Base-by-base conservation (phyloP, 2,888 invertebrate species). In the Micoletzkya japonica region DNA sequence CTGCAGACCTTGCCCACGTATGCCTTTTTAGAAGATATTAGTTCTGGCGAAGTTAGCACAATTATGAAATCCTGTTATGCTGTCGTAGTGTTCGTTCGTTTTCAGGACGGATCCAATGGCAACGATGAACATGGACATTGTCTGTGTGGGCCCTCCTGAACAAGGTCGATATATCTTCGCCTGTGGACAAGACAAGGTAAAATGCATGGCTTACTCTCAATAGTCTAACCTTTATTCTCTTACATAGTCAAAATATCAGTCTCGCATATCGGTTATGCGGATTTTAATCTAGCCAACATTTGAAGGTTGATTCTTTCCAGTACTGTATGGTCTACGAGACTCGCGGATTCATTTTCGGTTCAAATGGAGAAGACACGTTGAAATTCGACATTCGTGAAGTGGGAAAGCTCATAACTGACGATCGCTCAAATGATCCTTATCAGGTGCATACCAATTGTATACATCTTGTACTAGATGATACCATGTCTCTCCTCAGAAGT, bases 121-220 rank as follows among this genome's bases (percentile, higher is more conserved):
- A 17, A 83, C 79, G 20, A 85, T 85, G 85, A 85, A 83, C 61
- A 76, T 84, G 80, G 84, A 85, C 67, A 74, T 85, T 7, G 72
- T 78, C 2, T 61, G 68, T 70, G 37, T 44, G 32, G 61, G 57
- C 24, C 44, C 72, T 10, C 75, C 76, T n/a, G 67, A 68, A 30
- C 30, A 67, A 14, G 81, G 74, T 4, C 70, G 61, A 58, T 83
- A 76, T 72, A 71, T 83, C 37, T 75, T 83, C n/a, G 84, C 81
- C 7, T 76, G 79, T 7, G 83, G 84, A 30, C 83, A 84, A 57
- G 83, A 83, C 58, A 69, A 81, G 72, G 82, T 82, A 37, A 24
- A 30, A 20, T 52, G 4, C 4, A 24, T 28, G 28, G 26, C 26
- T n/a, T 24, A 20, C 24, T 54, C 20, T 7, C 7, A 10, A 54